phyloP scores from a whole-genome alignment of 2,113 vertebrate species.

The Callipepla squamata region DNA sequence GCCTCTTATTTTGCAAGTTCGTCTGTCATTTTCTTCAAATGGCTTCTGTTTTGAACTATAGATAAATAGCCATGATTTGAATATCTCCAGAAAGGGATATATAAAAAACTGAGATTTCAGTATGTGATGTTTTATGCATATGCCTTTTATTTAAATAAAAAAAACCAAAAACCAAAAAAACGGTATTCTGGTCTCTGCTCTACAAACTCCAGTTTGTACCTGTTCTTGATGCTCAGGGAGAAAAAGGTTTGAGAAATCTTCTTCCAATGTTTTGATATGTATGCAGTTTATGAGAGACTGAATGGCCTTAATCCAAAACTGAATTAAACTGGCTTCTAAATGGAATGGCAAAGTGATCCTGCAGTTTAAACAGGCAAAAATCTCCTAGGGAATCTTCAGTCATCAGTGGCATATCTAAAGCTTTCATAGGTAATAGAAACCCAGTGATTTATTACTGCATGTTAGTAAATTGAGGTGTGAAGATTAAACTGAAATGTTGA shows the following conservation, averaged over 20 bases:
- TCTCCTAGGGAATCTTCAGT: background rate
- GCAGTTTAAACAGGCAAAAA: slow-evolving; percentile 4
- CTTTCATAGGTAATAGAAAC: slow-evolving; percentile 5
- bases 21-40: slow-evolving; percentile 54
- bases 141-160: background rate
- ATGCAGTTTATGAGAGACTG: background rate
- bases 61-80: slow-evolving; percentile 28
- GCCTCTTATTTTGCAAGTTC: slow-evolving; percentile 56
- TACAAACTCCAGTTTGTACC: background rate
- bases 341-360: background rate
- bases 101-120: slow-evolving; percentile 33
- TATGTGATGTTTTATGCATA: background rate
- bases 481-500: slow-evolving; percentile 47
- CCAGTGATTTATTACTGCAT: background rate
- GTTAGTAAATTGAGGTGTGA: slow-evolving; percentile 32
- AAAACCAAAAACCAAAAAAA: background rate
- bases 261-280: background rate
- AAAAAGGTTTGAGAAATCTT: background rate
- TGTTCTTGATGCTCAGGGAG: background rate
- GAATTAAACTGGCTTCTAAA: background rate
- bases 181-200: background rate
- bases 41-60: slow-evolving; percentile 40
- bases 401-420: background rate
- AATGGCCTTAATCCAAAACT: background rate
- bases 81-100: slow-evolving; percentile 22